Evolutionary conservation across 1,140 invertebrate species (phyloP).

Genomic region (Cyclargus thomasi): DNA sequence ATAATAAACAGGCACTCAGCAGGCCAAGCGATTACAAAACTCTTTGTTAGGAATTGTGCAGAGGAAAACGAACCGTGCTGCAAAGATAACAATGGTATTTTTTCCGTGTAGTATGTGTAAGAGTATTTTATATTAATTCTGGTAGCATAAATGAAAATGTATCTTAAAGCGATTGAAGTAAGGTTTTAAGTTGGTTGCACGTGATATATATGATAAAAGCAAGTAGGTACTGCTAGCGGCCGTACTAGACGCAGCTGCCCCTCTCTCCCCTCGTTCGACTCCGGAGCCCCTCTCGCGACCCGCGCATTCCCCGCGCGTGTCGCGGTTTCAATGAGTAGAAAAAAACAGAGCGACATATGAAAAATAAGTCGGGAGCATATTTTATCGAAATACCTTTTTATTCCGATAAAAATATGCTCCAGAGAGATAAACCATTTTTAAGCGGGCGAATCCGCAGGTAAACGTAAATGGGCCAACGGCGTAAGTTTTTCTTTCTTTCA

Average conservation of each 20-base stretch:
- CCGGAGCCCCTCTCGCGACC: constrained; percentile 32
- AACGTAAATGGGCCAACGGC: too few relatives aligned
- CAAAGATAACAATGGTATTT: not conserved
- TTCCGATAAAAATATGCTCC: too few relatives aligned
- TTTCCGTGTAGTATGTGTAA: not conserved
- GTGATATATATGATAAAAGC: constrained; percentile 43
- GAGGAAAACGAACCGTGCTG: constrained; percentile 26
- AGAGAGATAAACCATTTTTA: too few relatives aligned
- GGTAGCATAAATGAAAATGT: constrained; percentile 21
- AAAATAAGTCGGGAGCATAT: too few relatives aligned
- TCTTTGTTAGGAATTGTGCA: constrained; percentile 31
- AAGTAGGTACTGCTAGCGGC: constrained; percentile 57
- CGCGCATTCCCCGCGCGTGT: constrained; percentile 56
- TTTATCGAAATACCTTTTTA: too few relatives aligned
- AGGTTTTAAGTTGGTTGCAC: constrained; percentile 26
- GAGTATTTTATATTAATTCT: constrained; percentile 4
- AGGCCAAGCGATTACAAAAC: constrained; percentile 39
- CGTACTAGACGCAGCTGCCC: constrained; percentile 67
- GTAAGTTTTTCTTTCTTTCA: too few relatives aligned
- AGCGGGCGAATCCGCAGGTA: too few relatives aligned
- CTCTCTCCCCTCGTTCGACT: constrained; percentile 38
- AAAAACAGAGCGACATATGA: constrained; percentile 14
- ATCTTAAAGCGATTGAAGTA: constrained; percentile 14
- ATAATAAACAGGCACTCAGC: constrained; percentile 27
- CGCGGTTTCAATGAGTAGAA: constrained; percentile 50